Evolutionary conservation across 2,888 invertebrate genomes (phyloP).

Genomic region (Punctoribates punctum): DNA sequence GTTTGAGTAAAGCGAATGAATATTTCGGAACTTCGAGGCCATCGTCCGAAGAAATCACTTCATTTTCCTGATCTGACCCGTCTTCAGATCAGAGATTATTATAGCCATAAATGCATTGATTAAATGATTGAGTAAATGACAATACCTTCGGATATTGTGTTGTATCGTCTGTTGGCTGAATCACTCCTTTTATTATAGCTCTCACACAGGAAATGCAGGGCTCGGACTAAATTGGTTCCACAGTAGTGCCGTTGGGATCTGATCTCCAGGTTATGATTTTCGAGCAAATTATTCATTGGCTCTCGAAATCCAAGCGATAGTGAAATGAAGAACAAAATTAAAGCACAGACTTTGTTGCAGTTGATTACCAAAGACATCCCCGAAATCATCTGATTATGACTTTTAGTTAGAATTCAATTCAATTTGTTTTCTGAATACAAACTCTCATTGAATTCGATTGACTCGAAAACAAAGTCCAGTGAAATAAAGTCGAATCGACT

Average conservation of each 20-base stretch:
- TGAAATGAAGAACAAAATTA: neutral
- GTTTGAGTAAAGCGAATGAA: neutral
- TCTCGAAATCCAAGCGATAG: neutral
- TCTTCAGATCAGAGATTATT: neutral
- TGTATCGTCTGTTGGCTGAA: neutral
- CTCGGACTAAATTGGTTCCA: slow-evolving; percentile 8
- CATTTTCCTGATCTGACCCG: neutral
- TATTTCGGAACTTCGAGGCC: neutral
- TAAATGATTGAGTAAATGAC: neutral
- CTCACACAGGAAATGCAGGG: slow-evolving; percentile 20
- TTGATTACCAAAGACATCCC: neutral
- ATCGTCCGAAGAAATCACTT: neutral
- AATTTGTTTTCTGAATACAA: neutral
- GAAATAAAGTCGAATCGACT: neutral
- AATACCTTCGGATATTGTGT: slow-evolving; percentile 17
- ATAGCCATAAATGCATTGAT: too few relatives aligned
- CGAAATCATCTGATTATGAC: neutral
- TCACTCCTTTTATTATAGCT: slow-evolving; percentile 32
- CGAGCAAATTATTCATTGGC: slow-evolving; percentile 3
- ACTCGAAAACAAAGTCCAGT: too few relatives aligned
- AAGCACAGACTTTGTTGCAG: slow-evolving; percentile 6
- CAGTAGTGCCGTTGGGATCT: slow-evolving; percentile 11
- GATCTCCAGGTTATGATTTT: neutral
- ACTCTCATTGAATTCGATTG: neutral
- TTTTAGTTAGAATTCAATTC: neutral